Percentiles rank a stretch among this genome's conserved stretches.
These are phyloP conservation scores for Parasteatoda tepidariorum DNA, from an alignment of 1,140 invertebrate species.

Conservation along the genomic window DNA sequence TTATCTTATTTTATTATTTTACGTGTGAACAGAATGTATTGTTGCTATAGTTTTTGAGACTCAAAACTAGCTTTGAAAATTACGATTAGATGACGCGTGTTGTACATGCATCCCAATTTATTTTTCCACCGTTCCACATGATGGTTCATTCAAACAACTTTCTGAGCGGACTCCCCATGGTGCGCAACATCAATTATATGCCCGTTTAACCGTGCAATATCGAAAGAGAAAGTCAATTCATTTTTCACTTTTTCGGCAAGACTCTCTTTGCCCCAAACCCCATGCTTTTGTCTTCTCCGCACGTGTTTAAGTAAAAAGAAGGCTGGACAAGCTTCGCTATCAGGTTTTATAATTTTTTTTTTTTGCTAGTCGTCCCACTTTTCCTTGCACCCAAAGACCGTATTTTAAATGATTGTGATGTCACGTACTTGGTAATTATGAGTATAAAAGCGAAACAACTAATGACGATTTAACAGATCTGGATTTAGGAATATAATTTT, in stretches of 20 bases:
- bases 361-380: too few species aligned
- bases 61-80: too few species aligned
- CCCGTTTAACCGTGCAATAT: conserved; percentile 17
- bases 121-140: conserved; percentile 38
- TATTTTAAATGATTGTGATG: not conserved
- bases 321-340: conserved; percentile 10
- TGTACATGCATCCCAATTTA: conserved; percentile 21
- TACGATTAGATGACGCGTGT: too few species aligned
- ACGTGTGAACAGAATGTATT: too few species aligned
- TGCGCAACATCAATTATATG: conserved; percentile 21
- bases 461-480: not conserved
- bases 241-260: conserved; percentile 5
- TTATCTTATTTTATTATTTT: too few species aligned
- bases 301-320: conserved; percentile 23
- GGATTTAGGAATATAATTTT: not conserved
- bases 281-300: not conserved
- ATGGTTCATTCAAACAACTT: not conserved
- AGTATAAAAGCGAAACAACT: not conserved
- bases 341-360: not conserved
- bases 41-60: too few species aligned
- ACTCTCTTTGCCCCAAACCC: not conserved
- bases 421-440: conserved; percentile 2
- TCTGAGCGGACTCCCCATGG: not conserved
- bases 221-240: conserved; percentile 25
- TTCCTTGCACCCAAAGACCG: not conserved